Evolutionary conservation across 1,140 invertebrate genomes (phyloP), one percentile per base, ranked within the genome.

Genomic region (Neodiprion lecontei): DNA sequence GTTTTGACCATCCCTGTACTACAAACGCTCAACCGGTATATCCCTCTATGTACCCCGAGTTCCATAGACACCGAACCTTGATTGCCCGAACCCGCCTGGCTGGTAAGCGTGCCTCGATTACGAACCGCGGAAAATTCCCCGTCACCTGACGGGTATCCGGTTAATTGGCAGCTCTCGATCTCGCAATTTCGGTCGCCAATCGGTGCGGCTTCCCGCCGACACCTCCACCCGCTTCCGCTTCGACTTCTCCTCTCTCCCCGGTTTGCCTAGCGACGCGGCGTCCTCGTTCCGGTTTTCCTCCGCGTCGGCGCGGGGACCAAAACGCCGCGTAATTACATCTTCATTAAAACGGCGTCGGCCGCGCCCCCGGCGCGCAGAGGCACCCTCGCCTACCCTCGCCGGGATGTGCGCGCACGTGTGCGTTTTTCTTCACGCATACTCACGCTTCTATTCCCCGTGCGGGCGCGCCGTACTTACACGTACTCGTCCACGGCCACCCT

Each of bases 261-360:
- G n/a, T 11, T 11, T 0, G 68, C 11, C 5, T 28, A 7, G 68
- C 28, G 28, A 40, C 28, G 28, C 68, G 11, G 14, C 68, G 68
- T 28, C 68, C 21, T 23, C 68, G 21, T 23, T 12, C 68, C 23
- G 68, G 68, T 69, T 28, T 23, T 23, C 68, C 11, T 47, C 12
- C 14, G 68, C 47, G 21, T 80, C 84, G 83, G 85, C 83, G 81
- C 82, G 78, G 78, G 72, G 75, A 82, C 79, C 83, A 81, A 86
- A 86, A 84, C 82, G 83, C 80, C 76, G 75, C 80, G 83, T 80
- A 87, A 87, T 87, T 87, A 87, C 85, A 87, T 87, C 85, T 88
- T 87, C 86, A 87, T 88, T 88, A 88, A 85, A 84, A 82, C 81
- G 82, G 80, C 80, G 80, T 77, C 81, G 81, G 77, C 79, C 76